Conservation (phyloP, 2,113 vertebrate genomes). For the Chloropsis cyanopogon region DNA sequence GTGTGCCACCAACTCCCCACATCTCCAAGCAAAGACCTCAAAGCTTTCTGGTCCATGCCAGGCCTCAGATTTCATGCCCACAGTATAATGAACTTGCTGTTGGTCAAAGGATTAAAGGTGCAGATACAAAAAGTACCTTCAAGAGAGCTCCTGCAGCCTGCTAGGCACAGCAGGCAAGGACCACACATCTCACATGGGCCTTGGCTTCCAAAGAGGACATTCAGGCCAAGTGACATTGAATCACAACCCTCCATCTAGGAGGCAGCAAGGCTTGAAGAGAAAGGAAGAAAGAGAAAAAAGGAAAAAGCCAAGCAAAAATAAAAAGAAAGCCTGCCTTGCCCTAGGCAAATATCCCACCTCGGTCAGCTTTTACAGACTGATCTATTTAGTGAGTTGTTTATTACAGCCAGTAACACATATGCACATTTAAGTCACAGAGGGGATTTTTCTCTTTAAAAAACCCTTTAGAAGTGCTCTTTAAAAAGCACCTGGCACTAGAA, state of each 20-base stretch:
- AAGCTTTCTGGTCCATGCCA: neutral
- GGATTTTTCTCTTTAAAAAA: neutral
- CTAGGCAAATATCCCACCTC: neutral
- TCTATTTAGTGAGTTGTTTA: neutral
- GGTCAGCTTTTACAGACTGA: neutral
- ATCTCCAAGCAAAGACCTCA: neutral
- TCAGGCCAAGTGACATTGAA: neutral
- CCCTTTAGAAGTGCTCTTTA: conserved; percentile 11
- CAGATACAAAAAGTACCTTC: neutral
- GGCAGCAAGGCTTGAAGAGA: neutral
- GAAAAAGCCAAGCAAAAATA: neutral
- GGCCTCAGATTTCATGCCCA: neutral
- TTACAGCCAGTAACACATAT: neutral
- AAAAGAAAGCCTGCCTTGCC: neutral
- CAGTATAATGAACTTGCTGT: neutral
- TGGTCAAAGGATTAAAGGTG: neutral
- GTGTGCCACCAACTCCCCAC: neutral
- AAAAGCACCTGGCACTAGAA: neutral
- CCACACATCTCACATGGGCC: neutral
- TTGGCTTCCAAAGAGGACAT: neutral
- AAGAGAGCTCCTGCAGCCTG: neutral
- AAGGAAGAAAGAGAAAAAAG: neutral
- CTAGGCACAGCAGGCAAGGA: neutral
- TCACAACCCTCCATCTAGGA: neutral
- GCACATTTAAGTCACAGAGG: neutral